These are phyloP conservation scores for Andricus quercusramuli DNA, from an alignment of 2,888 invertebrate genomes.

Conservation along the genomic window DNA sequence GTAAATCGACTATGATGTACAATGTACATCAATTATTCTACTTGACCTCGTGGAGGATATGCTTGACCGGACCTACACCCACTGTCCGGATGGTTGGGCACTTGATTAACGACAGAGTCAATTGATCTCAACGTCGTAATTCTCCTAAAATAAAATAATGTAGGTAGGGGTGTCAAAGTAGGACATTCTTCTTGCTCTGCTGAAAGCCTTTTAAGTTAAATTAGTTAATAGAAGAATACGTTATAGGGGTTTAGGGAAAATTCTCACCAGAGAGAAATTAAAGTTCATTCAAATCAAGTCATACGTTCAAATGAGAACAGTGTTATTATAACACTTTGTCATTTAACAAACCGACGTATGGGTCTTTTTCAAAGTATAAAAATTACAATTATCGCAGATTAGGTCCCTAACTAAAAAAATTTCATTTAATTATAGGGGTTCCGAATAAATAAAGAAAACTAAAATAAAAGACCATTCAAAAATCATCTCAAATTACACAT, in stretches of 20 bases:
- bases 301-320: too few relatives aligned
- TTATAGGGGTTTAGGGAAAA: not conserved
- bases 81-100: slow-evolving; percentile 69
- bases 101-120: slow-evolving; percentile 38
- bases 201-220: not conserved
- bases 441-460: not conserved
- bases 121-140: slow-evolving; percentile 34
- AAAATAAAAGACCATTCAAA: not conserved
- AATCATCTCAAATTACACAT: too few relatives aligned
- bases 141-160: slow-evolving; percentile 19
- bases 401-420: too few relatives aligned
- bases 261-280: too few relatives aligned
- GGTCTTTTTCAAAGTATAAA: too few relatives aligned
- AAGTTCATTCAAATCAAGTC: too few relatives aligned
- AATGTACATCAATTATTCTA: slow-evolving; percentile 71
- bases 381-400: too few relatives aligned
- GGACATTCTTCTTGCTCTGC: not conserved
- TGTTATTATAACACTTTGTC: too few relatives aligned
- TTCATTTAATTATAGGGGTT: not conserved
- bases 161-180: slow-evolving; percentile 8
- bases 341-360: too few relatives aligned
- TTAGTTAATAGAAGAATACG: not conserved
- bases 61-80: slow-evolving; percentile 67
- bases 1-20: slow-evolving; percentile 52
- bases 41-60: slow-evolving; percentile 68